Conservation (phyloP, 2,888 invertebrate species). For the Eulithis prunata region DNA sequence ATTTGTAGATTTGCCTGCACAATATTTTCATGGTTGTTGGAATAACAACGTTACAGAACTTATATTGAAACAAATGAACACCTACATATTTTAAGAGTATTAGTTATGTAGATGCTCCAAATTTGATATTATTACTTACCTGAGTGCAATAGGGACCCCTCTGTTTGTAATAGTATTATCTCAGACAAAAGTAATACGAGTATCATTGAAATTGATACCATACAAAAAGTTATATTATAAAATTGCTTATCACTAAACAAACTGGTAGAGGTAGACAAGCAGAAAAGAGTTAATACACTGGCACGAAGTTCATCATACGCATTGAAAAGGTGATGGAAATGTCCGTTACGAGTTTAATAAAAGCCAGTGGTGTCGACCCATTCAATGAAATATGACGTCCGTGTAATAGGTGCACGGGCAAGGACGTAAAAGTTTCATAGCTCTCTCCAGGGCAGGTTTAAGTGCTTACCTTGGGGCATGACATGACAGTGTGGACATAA, state of each 20-base stretch:
- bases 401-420: constrained; percentile 49
- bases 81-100: too few species aligned
- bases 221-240: too few species aligned
- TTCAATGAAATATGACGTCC: constrained; percentile 36
- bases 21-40: constrained; percentile 11
- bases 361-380: constrained; percentile 30
- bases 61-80: background rate
- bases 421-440: constrained; percentile 63
- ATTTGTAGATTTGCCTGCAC: constrained; percentile 22
- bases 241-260: background rate
- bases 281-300: constrained; percentile 11
- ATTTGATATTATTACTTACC: too few species aligned
- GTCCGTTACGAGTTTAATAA: constrained; percentile 35
- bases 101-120: too few species aligned
- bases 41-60: background rate
- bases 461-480: constrained; percentile 22
- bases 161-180: too few species aligned
- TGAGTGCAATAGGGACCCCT: too few species aligned
- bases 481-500: constrained; percentile 8
- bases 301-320: constrained; percentile 21
- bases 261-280: constrained; percentile 2
- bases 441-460: constrained; percentile 32
- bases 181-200: too few species aligned
- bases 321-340: constrained; percentile 33
- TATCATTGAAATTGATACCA: too few species aligned